Conservation (phyloP, 1,140 invertebrate genomes). For the Solenopsis fugax region DNA sequence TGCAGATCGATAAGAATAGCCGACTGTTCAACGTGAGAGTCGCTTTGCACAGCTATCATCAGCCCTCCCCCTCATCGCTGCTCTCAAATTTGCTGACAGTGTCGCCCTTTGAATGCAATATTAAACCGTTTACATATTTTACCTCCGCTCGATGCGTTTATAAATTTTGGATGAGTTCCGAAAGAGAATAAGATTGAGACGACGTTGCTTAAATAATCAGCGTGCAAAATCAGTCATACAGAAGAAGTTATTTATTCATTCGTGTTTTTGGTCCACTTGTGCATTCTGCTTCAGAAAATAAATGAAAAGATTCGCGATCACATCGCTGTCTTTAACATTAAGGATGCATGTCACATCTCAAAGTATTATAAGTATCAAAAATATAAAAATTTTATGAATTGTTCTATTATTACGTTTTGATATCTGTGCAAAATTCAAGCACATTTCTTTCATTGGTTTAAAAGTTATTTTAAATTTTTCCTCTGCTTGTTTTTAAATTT, state of each 20-base stretch:
- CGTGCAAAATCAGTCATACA: background rate
- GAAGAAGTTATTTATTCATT: background rate
- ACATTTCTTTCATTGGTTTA: too few species aligned
- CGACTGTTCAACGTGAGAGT: background rate
- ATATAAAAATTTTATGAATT: too few species aligned
- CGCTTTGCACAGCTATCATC: background rate
- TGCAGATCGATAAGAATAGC: constrained; percentile 4
- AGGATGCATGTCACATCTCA: background rate
- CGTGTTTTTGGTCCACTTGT: background rate
- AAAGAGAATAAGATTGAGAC: background rate
- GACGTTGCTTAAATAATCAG: constrained; percentile 1
- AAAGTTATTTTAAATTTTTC: too few species aligned
- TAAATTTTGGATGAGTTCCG: too few species aligned
- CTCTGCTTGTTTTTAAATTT: too few species aligned
- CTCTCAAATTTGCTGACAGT: constrained; percentile 10
- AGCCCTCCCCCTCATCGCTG: background rate
- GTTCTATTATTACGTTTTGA: too few species aligned
- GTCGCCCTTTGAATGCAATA: background rate
- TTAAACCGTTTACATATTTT: constrained; percentile 61
- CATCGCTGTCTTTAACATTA: background rate
- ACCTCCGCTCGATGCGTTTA: constrained; percentile 17
- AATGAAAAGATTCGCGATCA: background rate
- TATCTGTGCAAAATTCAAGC: too few species aligned
- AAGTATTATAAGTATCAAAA: too few species aligned
- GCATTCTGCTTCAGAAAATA: background rate